Evolutionary conservation across 2,888 invertebrate species (phyloP).

Genomic region (Troglohyphantes excavatus): DNA sequence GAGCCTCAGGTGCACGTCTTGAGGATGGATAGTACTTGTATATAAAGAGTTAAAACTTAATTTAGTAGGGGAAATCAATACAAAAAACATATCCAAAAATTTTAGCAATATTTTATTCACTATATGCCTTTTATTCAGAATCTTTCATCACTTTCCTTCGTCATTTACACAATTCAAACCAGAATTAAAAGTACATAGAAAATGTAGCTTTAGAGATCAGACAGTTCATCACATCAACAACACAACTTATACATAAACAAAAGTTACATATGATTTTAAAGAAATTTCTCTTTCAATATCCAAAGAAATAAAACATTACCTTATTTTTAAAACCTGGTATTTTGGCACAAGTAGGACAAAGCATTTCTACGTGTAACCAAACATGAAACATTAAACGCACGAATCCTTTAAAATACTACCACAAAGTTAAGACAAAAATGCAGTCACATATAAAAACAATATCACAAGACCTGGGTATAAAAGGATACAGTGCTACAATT

Average conservation of each 20-base stretch:
- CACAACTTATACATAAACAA: background rate
- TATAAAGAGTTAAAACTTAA: too few species aligned
- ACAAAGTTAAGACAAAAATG: background rate
- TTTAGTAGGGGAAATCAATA: too few species aligned
- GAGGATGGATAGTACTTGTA: too few species aligned
- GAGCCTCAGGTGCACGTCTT: too few species aligned
- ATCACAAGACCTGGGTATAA: too few species aligned
- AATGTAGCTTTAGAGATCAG: background rate
- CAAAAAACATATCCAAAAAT: background rate
- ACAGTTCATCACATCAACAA: background rate
- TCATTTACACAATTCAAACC: background rate
- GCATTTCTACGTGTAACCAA: too few species aligned
- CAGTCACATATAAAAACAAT: background rate
- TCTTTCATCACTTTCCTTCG: background rate
- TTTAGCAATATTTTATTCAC: background rate
- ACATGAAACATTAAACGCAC: too few species aligned
- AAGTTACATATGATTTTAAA: too few species aligned
- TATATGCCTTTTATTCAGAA: background rate
- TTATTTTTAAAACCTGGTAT: conserved; percentile 7
- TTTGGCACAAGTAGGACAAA: conserved; percentile 27
- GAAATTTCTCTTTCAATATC: too few species aligned
- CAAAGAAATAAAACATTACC: background rate
- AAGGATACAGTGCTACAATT: too few species aligned
- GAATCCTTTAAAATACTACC: background rate
- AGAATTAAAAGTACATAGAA: background rate